Base-by-base conservation (phyloP, 2,888 invertebrate species). In the Hyppa rectilinea region DNA sequence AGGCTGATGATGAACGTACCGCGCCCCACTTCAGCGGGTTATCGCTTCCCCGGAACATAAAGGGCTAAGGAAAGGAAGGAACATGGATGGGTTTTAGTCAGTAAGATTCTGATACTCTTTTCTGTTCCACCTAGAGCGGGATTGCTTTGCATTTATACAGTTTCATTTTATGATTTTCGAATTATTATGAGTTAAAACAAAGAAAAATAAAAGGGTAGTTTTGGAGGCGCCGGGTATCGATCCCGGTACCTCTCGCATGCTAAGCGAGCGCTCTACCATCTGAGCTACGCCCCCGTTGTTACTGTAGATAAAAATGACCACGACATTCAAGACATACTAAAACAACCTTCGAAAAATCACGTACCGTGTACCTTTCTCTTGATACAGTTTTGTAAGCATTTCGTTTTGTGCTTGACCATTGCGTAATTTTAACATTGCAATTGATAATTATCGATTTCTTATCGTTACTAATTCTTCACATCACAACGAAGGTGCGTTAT, bases 251-350 rank as follows among this genome's bases (percentile, higher is more conserved):
- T 96, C 95, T 95, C 95, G 91, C 96, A 96, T 96, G 95, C 96
- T 96, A 96, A 96, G 96, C 95, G 96, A 96, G 95, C 96, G 95
- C 96, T 96, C 96, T 96, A 96, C 96, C 96, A 96, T 96, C 95
- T 96, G 96, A 96, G 96, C 96, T 95, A 95, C 95, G 94, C 94
- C 95, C 94, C 94, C 95, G 60, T 56, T 81, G 47, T n/a, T 36
- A 17, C 0, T n/a, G 4, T 2, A 6, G 2, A 29, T 56, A 6
- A 34, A 80, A 68, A 52, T 47, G 26, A 43, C 9, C 14, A 9
- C 1, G 1, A 43, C 47, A 53, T 74, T 67, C 26, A 17, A 70
- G 23, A 10, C 9, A 26, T 34, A 7, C 34, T 20, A 23, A 47
- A 52, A 31, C 61, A 68, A 50, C 65, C 56, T 66, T 56, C 43